Evolutionary conservation across 2,113 vertebrate species (phyloP).

Genomic region (Apus apus): DNA sequence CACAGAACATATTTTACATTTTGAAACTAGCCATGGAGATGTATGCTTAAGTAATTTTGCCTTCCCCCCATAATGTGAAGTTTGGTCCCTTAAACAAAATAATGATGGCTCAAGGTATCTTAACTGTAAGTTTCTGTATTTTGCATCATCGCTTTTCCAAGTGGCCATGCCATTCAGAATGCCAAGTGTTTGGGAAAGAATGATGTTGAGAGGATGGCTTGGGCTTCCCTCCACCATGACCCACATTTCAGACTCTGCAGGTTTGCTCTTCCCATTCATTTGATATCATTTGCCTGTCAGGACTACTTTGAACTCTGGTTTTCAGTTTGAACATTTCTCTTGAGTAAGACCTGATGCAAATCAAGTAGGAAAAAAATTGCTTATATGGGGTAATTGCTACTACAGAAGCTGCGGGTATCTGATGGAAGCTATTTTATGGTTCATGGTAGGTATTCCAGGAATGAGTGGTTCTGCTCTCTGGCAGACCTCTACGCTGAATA

Average conservation of each 20-base stretch:
- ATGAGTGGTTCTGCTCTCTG: not conserved
- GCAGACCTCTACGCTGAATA: not conserved
- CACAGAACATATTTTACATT: not conserved
- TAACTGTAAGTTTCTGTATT: not conserved
- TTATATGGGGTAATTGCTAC: not conserved
- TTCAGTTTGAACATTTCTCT: not conserved
- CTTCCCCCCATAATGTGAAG: not conserved
- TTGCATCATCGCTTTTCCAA: not conserved
- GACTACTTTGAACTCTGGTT: not conserved
- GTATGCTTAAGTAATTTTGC: not conserved
- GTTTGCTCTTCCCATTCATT: not conserved
- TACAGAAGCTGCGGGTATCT: not conserved
- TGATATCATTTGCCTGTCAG: not conserved
- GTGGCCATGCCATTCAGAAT: not conserved
- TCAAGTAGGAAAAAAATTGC: not conserved
- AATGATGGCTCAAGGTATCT: not conserved
- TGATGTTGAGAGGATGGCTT: not conserved
- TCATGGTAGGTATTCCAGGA: not conserved
- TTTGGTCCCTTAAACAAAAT: not conserved
- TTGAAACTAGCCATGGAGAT: not conserved
- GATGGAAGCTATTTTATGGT: not conserved
- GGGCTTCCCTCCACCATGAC: fast-evolving
- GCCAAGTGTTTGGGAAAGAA: not conserved
- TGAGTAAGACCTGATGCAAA: not conserved
- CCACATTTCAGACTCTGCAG: not conserved